Conservation (phyloP, 2,113 vertebrate species). For the Cichladusa arquata region DNA sequence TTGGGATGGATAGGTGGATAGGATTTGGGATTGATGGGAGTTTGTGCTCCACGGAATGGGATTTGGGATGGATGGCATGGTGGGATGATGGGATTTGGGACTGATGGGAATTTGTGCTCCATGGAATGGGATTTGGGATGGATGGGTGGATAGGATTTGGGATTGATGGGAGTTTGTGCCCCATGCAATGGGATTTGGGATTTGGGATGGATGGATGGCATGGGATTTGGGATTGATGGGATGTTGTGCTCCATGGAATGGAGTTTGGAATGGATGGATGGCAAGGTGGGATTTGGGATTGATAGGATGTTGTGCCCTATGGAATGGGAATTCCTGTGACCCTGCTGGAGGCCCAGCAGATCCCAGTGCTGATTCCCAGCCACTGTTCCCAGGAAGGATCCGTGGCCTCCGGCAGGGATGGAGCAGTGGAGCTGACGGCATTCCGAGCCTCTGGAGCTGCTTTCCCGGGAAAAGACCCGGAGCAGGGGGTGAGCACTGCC, state of each 20-base stretch:
- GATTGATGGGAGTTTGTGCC: no score
- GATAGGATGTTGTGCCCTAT: no score
- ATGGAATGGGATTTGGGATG: neutral
- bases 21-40: no score
- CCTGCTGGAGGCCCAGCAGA: neutral
- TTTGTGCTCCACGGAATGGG: neutral
- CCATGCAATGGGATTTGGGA: neutral
- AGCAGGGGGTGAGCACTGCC: conserved; percentile 39
- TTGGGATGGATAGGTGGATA: no score
- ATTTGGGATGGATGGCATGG: neutral
- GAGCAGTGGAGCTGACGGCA: conserved; percentile 71
- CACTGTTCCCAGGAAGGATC: neutral
- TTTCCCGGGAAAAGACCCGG: neutral
- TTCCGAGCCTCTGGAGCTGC: conserved; percentile 42
- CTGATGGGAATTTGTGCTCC: neutral
- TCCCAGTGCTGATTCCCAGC: rapidly evolving
- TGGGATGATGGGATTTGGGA: neutral
- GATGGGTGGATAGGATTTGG: neutral
- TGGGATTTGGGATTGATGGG: neutral
- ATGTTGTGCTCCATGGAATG: neutral
- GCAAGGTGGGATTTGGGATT: no score
- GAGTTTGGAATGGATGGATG: no score
- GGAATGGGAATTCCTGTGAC: no score
- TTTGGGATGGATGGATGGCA: no score
- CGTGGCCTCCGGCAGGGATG: conserved; percentile 60